Conservation (phyloP, 2,797 vertebrate species). For the Fringilla coelebs region DNA sequence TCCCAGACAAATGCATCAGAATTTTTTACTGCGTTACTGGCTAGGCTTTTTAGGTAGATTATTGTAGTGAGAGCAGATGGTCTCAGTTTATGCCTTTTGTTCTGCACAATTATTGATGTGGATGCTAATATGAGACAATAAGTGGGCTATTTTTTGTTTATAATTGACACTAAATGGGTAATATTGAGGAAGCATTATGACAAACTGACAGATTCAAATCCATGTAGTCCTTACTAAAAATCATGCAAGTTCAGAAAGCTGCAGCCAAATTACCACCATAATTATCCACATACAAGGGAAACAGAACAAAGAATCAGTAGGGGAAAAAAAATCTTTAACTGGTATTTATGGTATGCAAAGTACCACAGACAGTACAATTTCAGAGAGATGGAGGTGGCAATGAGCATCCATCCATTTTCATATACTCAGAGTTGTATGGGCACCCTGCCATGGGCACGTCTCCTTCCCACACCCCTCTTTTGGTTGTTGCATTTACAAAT, state of each 20-base stretch:
- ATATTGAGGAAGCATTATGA: constrained; percentile 64
- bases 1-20: constrained; percentile 55
- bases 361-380: background rate
- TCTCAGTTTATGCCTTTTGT: constrained; percentile 75
- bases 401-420: background rate
- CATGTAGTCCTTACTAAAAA: constrained; percentile 48
- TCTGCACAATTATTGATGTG: constrained; percentile 71
- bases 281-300: constrained; percentile 11
- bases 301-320: constrained; percentile 14
- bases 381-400: background rate
- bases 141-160: constrained; percentile 70
- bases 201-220: constrained; percentile 68
- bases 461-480: background rate
- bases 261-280: constrained; percentile 26
- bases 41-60: constrained; percentile 54
- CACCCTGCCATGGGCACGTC: fast-evolving
- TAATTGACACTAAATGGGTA: constrained; percentile 76
- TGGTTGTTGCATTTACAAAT: background rate
- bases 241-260: constrained; percentile 29
- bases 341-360: background rate
- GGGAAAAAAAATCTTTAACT: background rate
- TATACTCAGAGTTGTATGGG: background rate
- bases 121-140: constrained; percentile 71
- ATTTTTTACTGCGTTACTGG: constrained; percentile 60
- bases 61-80: constrained; percentile 73